Conservation (phyloP, 2,888 invertebrate genomes). For the Bellardia bayeri region DNA sequence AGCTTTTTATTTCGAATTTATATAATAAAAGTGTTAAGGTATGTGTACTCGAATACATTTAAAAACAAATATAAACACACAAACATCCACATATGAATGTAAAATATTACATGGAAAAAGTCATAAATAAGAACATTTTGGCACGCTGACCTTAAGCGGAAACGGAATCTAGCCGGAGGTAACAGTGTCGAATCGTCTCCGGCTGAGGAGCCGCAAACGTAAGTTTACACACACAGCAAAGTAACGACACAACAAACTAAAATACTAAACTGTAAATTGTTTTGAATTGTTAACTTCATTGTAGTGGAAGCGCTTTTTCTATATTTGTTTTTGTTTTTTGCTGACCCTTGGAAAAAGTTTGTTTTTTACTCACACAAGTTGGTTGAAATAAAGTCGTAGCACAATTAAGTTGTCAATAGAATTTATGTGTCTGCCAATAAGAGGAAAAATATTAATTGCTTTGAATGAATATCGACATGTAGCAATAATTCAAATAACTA, state of each 20-base stretch:
- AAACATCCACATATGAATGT: conserved; percentile 21
- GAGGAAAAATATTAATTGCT: conserved; percentile 71
- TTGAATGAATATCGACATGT: conserved; percentile 61
- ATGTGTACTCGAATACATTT: conserved; percentile 33
- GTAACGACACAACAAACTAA: conserved; percentile 30
- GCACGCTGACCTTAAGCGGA: conserved; percentile 77
- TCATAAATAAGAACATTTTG: conserved; percentile 72
- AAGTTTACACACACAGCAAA: conserved; percentile 42
- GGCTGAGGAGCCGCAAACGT: conserved; percentile 76
- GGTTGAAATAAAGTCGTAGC: conserved; percentile 45
- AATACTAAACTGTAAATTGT: not conserved
- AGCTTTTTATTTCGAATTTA: conserved; percentile 32
- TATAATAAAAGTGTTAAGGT: conserved; percentile 27
- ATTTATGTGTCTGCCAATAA: conserved; percentile 79
- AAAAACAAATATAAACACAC: not conserved
- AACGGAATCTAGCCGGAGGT: conserved; percentile 82
- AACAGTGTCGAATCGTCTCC: conserved; percentile 83
- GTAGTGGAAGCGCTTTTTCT: conserved; percentile 22
- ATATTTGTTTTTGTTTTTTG: conserved; percentile 40
- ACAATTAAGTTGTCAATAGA: conserved; percentile 83
- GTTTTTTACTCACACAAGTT: conserved; percentile 13
- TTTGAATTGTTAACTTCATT: conserved; percentile 47
- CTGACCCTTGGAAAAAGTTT: conserved; percentile 66
- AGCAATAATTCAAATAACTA: conserved; percentile 60
- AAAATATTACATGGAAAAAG: conserved; percentile 60